phyloP scores from a whole-genome alignment of 2,888 invertebrate genomes.

The Adineta ricciae region DNA sequence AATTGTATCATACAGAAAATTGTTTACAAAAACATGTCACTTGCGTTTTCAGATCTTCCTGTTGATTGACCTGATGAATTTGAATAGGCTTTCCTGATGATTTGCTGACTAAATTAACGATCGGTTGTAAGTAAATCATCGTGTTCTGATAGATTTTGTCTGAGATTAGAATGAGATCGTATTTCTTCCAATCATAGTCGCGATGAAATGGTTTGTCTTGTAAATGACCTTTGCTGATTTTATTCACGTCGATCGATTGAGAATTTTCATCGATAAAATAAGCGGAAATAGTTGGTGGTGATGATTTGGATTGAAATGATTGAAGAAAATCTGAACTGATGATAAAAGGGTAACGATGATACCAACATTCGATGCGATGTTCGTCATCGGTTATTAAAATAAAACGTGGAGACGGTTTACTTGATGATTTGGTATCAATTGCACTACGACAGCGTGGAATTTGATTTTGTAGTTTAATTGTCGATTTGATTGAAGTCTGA shows the following conservation, averaged over 20 bases:
- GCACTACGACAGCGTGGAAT: neutral
- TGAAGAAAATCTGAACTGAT: neutral
- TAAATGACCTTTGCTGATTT: neutral
- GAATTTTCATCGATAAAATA: neutral
- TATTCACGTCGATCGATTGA: neutral
- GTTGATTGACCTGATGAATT: neutral
- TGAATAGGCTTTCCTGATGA: neutral
- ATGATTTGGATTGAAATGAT: neutral
- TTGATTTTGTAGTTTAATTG: neutral
- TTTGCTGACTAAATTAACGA: neutral
- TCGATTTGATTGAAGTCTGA: neutral
- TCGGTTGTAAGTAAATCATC: neutral
- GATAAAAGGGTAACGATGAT: constrained; percentile 11
- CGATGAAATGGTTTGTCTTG: neutral
- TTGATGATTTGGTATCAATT: neutral
- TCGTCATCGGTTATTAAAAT: constrained; percentile 6
- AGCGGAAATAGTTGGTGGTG: neutral
- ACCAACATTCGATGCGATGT: constrained; percentile 20
- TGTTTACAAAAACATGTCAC: neutral
- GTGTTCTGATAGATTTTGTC: neutral
- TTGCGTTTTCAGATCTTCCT: constrained; percentile 2
- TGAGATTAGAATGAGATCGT: constrained; percentile 5
- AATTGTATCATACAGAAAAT: too few species aligned
- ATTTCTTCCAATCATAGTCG: constrained; percentile 9
- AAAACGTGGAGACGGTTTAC: neutral